Evolutionary conservation across 2,113 vertebrate species (phyloP).

Genomic region (Potamarius usumacintae): DNA sequence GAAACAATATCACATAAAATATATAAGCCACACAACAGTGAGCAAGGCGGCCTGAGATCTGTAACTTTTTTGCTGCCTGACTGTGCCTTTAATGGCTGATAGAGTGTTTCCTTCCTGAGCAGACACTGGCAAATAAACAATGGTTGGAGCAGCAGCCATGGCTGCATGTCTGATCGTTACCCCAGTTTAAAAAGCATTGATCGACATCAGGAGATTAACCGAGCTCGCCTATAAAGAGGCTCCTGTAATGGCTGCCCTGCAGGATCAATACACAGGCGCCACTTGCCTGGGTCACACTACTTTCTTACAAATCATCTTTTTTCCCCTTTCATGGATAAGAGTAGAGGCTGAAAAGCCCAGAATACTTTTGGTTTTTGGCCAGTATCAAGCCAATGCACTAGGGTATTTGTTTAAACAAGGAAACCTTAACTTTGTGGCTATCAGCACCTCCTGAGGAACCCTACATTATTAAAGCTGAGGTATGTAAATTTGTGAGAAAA

Average conservation of each 20-base stretch:
- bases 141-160: constrained; percentile 36
- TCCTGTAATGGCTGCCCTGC: constrained; percentile 33
- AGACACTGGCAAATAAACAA: constrained; percentile 38
- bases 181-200: constrained; percentile 52
- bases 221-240: constrained; percentile 49
- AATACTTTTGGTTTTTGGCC: constrained; percentile 1
- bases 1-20: not conserved
- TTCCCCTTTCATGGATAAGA: constrained; percentile 13
- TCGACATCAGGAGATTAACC: constrained; percentile 51
- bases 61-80: not conserved
- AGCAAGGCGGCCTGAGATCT: not conserved
- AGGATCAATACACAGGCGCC: constrained; percentile 51
- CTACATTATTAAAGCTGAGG: not conserved
- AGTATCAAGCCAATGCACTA: not conserved
- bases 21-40: no score
- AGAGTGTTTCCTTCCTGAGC: constrained; percentile 43
- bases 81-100: constrained; percentile 32
- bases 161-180: constrained; percentile 47
- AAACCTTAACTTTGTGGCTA: not conserved
- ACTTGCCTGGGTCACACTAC: constrained; percentile 29
- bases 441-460: not conserved
- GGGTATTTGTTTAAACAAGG: constrained; percentile 6
- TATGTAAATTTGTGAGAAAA: not conserved
- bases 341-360: not conserved
- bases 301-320: constrained; percentile 31